phyloP scores from a whole-genome alignment of 2,113 vertebrate species.

The Mormyrus iriodes region DNA sequence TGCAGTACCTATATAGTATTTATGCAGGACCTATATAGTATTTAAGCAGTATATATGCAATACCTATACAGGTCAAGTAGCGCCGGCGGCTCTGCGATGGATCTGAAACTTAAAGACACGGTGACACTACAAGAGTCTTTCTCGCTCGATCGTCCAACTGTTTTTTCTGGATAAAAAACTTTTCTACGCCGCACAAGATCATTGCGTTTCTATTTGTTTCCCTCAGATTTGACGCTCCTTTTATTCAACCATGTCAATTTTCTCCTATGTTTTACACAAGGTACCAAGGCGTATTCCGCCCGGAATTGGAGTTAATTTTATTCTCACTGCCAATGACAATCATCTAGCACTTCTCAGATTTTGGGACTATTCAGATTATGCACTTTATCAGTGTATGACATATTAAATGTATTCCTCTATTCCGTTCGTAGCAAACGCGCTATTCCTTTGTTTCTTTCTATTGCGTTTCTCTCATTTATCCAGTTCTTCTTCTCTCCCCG shows the following conservation, averaged over 20 bases:
- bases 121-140: slow-evolving; percentile 67
- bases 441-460: not conserved
- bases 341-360: slow-evolving; percentile 29
- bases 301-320: slow-evolving; percentile 42
- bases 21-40: no score
- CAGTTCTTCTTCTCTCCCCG: slow-evolving; percentile 20
- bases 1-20: no score
- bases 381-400: no score
- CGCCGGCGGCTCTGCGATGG: not conserved
- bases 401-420: slow-evolving; percentile 27
- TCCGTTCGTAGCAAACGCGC: slow-evolving; percentile 29
- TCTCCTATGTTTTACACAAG: slow-evolving; percentile 50
- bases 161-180: slow-evolving; percentile 65
- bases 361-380: slow-evolving; percentile 61
- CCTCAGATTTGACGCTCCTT: slow-evolving; percentile 24
- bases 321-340: slow-evolving; percentile 32
- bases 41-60: not conserved
- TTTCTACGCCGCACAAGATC: slow-evolving; percentile 48
- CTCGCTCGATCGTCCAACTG: slow-evolving; percentile 53
- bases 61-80: not conserved
- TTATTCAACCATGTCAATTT: slow-evolving; percentile 44
- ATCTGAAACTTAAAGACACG: slow-evolving; percentile 44
- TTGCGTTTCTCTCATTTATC: not conserved
- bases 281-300: slow-evolving; percentile 54
- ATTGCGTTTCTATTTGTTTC: slow-evolving; percentile 70